Conservation (phyloP, 1,140 invertebrate genomes). For the Drosophila setifemur region DNA sequence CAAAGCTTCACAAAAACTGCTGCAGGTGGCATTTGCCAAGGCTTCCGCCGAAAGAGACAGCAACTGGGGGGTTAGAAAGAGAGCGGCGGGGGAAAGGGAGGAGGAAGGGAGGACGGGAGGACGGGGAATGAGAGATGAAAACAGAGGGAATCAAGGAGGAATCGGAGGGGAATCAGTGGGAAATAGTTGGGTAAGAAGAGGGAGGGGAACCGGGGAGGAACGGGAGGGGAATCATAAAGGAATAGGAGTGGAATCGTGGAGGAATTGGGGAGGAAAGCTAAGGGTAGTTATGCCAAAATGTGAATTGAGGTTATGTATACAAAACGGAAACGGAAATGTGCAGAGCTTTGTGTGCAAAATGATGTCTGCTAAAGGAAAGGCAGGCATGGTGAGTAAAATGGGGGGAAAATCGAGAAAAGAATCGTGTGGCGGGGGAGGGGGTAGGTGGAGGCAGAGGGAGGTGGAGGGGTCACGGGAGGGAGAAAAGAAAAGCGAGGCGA, state of each 20-base stretch:
- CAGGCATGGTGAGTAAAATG: neutral
- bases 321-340: slow-evolving; percentile 79
- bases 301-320: slow-evolving; percentile 80
- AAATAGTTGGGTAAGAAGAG: too few species aligned
- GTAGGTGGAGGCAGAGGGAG: neutral
- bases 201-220: neutral
- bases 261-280: slow-evolving; percentile 21
- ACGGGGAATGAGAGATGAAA: too few species aligned
- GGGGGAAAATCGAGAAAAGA: neutral
- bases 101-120: neutral
- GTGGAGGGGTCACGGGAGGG: too few species aligned
- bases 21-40: slow-evolving; percentile 67
- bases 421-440: neutral
- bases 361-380: slow-evolving; percentile 43
- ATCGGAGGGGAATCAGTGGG: slow-evolving; percentile 9
- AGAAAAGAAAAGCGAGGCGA: neutral
- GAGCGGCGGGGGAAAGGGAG: too few species aligned
- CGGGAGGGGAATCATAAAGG: too few species aligned
- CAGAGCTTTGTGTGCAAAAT: slow-evolving; percentile 74
- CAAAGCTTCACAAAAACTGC: slow-evolving; percentile 60
- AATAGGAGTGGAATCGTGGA: neutral
- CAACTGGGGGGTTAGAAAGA: neutral
- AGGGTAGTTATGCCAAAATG: slow-evolving; percentile 65
- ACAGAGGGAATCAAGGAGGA: neutral
- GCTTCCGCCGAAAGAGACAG: slow-evolving; percentile 17